Evolutionary conservation across 2,797 vertebrate genomes (phyloP).

Genomic region (Balearica regulorum): DNA sequence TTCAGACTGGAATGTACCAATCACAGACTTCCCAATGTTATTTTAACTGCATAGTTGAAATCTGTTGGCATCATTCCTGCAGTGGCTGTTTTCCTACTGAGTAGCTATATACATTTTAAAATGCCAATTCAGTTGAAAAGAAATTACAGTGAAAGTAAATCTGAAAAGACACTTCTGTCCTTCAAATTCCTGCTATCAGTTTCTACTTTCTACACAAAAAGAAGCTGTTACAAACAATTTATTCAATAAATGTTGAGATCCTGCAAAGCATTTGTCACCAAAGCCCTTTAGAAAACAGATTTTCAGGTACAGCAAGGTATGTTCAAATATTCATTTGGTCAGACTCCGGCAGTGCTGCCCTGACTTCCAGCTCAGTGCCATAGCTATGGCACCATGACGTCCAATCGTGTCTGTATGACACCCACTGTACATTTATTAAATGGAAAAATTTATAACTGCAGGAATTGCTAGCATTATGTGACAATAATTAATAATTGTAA

Average conservation of each 20-base stretch:
- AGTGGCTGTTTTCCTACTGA: background rate
- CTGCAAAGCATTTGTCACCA: background rate
- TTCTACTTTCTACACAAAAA: background rate
- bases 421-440: background rate
- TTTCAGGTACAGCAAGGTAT: background rate
- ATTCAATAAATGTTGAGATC: background rate
- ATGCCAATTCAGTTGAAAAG: background rate
- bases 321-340: background rate
- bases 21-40: background rate
- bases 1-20: background rate
- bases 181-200: background rate
- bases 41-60: background rate
- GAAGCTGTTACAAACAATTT: background rate
- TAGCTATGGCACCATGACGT: background rate
- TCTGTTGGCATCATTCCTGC: background rate
- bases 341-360: background rate
- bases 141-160: background rate
- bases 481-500: background rate
- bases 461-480: background rate
- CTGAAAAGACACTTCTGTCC: background rate
- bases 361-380: background rate
- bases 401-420: background rate
- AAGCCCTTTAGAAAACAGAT: background rate
- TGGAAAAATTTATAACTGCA: background rate
- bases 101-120: background rate